Conservation (phyloP, 1,140 invertebrate genomes). For the Brachionus koreanus region DNA sequence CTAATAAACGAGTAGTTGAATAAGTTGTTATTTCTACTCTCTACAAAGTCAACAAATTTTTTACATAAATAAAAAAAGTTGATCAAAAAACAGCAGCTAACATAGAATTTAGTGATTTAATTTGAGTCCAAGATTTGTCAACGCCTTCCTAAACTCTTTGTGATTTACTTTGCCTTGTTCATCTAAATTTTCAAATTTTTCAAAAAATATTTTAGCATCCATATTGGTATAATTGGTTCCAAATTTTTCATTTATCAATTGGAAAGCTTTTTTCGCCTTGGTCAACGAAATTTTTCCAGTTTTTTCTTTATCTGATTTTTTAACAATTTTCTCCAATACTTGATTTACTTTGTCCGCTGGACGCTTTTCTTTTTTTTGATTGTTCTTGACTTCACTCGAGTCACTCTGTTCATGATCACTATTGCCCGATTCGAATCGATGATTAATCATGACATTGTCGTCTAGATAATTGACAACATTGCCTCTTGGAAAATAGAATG, state of each 20-base stretch:
- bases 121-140: background rate
- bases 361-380: constrained; percentile 9
- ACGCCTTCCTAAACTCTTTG: background rate
- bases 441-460: constrained; percentile 4
- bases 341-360: constrained; percentile 16
- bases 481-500: constrained; percentile 36
- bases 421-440: background rate
- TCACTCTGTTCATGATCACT: constrained; percentile 16
- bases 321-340: constrained; percentile 27
- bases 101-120: background rate
- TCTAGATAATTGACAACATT: constrained; percentile 27
- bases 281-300: constrained; percentile 32
- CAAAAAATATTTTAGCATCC: constrained; percentile 35
- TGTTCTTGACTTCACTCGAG: background rate
- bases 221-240: constrained; percentile 17
- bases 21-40: background rate
- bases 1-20: background rate
- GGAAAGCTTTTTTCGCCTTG: constrained; percentile 26
- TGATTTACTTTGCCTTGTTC: background rate
- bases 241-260: constrained; percentile 38
- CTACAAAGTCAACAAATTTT: background rate
- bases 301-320: constrained; percentile 37
- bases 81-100: background rate
- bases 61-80: background rate
- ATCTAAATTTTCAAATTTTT: constrained; percentile 28